phyloP scores from a whole-genome alignment of 2,113 vertebrate genomes.

The Zosterops hypoxanthus region DNA sequence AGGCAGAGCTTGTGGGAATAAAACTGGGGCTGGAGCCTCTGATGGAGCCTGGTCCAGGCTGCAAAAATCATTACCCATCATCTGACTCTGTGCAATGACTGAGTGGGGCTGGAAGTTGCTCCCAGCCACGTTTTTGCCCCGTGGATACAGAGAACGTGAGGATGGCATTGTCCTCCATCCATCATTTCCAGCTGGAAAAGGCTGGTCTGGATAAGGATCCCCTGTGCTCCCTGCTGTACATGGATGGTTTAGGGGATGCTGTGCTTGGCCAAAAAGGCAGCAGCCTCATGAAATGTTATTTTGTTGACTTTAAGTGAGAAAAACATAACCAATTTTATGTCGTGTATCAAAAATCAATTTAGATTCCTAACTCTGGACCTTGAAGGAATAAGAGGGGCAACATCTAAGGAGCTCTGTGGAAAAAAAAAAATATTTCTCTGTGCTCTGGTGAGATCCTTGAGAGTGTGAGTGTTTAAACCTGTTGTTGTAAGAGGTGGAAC shows the following conservation, averaged over 20 bases:
- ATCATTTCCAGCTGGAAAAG: neutral
- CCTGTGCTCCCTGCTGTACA: fast-evolving
- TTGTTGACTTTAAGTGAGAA: neutral
- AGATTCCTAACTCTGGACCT: neutral
- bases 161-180: neutral
- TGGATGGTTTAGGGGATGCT: neutral
- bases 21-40: neutral
- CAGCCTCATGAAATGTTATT: neutral
- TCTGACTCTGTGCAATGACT: constrained; percentile 17
- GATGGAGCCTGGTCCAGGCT: neutral
- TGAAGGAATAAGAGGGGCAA: neutral
- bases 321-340: neutral
- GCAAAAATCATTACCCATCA: constrained; percentile 41
- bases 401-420: neutral
- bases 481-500: fast-evolving
- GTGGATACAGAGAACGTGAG: neutral
- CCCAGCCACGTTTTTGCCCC: neutral
- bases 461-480: neutral
- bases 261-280: neutral
- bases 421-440: neutral
- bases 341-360: neutral
- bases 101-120: constrained; percentile 26
- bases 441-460: neutral
- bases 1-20: neutral
- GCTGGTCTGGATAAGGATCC: neutral